Conservation (phyloP, 1,140 invertebrate species). For the Nasonia longicornis region DNA sequence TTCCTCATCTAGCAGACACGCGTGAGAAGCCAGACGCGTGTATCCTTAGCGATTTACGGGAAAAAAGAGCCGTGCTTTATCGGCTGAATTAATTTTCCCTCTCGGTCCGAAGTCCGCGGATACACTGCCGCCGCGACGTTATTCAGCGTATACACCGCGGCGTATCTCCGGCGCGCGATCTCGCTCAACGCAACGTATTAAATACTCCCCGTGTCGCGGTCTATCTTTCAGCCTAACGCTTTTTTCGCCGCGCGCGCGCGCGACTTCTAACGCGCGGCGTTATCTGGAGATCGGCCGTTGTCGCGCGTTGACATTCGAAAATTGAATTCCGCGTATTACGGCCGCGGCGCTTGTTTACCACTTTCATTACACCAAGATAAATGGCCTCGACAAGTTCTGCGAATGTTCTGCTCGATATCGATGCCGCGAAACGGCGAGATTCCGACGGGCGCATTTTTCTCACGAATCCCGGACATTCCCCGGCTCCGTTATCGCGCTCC, state of each 20-base stretch:
- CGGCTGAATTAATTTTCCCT: constrained; percentile 25
- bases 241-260: neutral
- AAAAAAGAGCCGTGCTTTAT: constrained; percentile 24
- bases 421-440: constrained; percentile 35
- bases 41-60: constrained; percentile 32
- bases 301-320: constrained; percentile 13
- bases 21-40: constrained; percentile 27
- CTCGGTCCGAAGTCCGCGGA: too few relatives aligned
- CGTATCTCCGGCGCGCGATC: constrained; percentile 21
- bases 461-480: constrained; percentile 20
- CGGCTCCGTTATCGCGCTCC: too few relatives aligned
- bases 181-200: constrained; percentile 32
- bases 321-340: constrained; percentile 28
- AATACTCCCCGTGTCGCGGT: neutral
- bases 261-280: neutral
- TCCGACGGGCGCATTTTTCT: constrained; percentile 26
- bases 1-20: constrained; percentile 29
- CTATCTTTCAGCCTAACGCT: neutral
- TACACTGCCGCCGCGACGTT: neutral
- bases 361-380: neutral
- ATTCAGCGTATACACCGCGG: neutral
- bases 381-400: neutral
- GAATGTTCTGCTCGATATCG: constrained; percentile 13
- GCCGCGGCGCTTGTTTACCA: neutral
- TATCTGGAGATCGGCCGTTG: constrained; percentile 24